Evolutionary conservation across 2,797 vertebrate genomes (phyloP).

Genomic region (Falco novaeseelandiae): DNA sequence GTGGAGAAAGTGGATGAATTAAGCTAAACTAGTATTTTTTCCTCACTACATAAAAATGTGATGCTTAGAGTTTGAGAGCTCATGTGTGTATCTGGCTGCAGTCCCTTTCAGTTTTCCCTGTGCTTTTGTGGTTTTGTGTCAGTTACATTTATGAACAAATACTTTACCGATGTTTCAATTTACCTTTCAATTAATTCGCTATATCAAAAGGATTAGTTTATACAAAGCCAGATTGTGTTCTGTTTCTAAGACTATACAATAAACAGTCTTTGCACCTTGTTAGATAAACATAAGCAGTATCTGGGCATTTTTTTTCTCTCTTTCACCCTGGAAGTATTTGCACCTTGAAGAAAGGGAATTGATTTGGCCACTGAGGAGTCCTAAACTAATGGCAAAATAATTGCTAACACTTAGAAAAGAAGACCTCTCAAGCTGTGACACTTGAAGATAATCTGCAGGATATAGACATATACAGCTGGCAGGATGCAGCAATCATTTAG

Average conservation of each 20-base stretch:
- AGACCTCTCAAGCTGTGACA: neutral
- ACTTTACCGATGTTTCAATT: neutral
- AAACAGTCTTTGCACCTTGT: neutral
- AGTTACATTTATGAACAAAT: neutral
- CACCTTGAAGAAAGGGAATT: neutral
- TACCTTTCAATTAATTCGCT: neutral
- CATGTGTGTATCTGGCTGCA: neutral
- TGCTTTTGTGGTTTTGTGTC: neutral
- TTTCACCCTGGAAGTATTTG: neutral
- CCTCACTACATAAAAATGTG: neutral
- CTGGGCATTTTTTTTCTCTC: neutral
- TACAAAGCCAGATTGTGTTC: neutral
- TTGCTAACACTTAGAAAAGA: neutral
- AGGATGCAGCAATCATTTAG: neutral
- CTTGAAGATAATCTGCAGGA: neutral
- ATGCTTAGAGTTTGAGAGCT: neutral
- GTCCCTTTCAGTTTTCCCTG: neutral
- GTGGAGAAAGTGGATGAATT: neutral
- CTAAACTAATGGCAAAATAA: neutral
- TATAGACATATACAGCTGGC: neutral
- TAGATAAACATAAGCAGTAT: neutral
- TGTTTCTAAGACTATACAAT: neutral
- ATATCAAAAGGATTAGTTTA: neutral
- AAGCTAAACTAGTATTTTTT: neutral
- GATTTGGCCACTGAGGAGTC: neutral